Conservation (phyloP, 2,797 vertebrate species). For the Takifugu rubripes region DNA sequence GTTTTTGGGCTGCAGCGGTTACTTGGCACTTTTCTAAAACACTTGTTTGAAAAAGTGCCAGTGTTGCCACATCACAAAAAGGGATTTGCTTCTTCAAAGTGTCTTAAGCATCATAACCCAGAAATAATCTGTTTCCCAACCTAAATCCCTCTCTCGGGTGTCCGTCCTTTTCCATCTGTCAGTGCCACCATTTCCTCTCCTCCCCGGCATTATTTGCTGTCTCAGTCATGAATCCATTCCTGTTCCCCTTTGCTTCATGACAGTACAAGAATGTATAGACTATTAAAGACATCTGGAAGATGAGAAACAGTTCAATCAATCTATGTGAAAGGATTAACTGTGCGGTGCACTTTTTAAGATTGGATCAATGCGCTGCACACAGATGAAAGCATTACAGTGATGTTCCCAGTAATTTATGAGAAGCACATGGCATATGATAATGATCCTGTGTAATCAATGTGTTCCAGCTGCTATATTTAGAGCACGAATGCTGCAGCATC, state of each 20-base stretch:
- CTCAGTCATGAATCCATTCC: conserved; percentile 23
- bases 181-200: background rate
- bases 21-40: conserved; percentile 15
- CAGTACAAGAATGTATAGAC: conserved; percentile 26
- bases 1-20: background rate
- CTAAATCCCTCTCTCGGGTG: background rate
- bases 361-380: conserved; percentile 1
- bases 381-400: conserved; percentile 17
- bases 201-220: conserved; percentile 13
- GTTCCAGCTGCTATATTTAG: conserved; percentile 39
- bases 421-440: conserved; percentile 28
- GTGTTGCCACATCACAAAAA: conserved; percentile 10
- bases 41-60: background rate
- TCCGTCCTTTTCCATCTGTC: conserved; percentile 1
- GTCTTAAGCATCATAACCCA: conserved; percentile 12
- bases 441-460: conserved; percentile 45
- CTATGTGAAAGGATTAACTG: conserved; percentile 3
- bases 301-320: conserved; percentile 1
- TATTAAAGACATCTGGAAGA: conserved; percentile 9
- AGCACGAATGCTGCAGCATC: conserved; percentile 41
- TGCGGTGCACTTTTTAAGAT: conserved; percentile 1
- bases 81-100: conserved; percentile 16
- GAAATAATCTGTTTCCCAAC: conserved; percentile 14
- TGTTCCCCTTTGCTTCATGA: conserved; percentile 19
- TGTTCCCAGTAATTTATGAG: conserved; percentile 11